Base-by-base conservation (phyloP, 2,797 vertebrate species). In the Acrossocheilus wenchowensis region DNA sequence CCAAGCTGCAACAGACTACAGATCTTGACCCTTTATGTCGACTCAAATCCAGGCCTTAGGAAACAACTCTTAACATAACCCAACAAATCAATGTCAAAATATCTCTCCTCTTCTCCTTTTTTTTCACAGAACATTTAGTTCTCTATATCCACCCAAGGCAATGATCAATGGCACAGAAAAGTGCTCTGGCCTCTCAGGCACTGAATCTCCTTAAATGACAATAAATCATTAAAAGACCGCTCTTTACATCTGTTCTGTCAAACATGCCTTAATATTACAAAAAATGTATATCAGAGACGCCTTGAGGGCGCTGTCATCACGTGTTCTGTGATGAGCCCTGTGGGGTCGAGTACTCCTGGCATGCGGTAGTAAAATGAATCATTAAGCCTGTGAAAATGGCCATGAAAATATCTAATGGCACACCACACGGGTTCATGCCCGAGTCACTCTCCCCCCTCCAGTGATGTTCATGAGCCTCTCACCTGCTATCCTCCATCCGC, bases 181-280 rank as follows among this genome's bases (percentile, higher is more conserved):
- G 41, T 77, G n/a, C 52, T 50, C 82, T 30, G 64, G 54, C 43
- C 21, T 89, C 68, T 78, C 41, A 11, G 48, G 23, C 68, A 45
- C 15, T 39, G 3, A 14, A 79, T 74, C 50, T 78, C 11, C 14
- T 87, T 87, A 68, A 85, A 81, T 62, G 11, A 73, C 64, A 68
- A 87, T 88, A 72, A 86, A 90, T 88, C 89, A 83, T 36, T n/a
- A 82, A 69, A 66, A 74, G 57, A 60, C 36, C 11, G 8, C 72
- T 62, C 48, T 78, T 86, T 81, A 91, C 77, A 88, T 87, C 89
- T 89, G 86, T 90, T 87, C 88, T 88, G 88, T 88, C 88, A 87
- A 45, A 79, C 85, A 78, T 21, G 66, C 73, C 64, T 86, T 50
- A 48, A 75, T 75, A 87, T 89, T 81, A 89, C 66, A 80, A 75